phyloP scores from a whole-genome alignment of 2,888 invertebrate species.

The Leistus spinibarbis region DNA sequence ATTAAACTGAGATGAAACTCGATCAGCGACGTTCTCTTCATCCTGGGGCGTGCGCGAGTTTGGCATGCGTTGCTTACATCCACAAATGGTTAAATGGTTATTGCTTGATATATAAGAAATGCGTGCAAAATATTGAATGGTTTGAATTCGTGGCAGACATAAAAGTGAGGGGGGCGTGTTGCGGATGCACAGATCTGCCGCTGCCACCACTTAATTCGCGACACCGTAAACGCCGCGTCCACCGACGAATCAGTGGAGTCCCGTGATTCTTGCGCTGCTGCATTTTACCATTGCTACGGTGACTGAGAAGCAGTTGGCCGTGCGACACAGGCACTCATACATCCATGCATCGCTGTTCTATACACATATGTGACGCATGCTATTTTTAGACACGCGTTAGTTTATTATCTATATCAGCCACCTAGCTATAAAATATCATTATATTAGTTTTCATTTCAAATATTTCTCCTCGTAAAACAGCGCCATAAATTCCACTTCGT shows the following conservation, averaged over 20 bases:
- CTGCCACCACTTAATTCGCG: background rate
- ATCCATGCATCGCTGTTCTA: background rate
- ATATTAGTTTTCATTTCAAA: conserved; percentile 18
- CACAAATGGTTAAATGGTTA: conserved; percentile 33
- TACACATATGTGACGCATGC: conserved; percentile 22
- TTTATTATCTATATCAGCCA: conserved; percentile 38
- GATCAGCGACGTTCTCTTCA: conserved; percentile 24
- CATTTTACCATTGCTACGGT: background rate
- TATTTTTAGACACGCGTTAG: conserved; percentile 34
- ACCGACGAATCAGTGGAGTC: background rate
- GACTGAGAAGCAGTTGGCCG: background rate
- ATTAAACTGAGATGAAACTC: conserved; percentile 34
- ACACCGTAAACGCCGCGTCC: background rate
- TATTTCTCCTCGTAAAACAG: conserved; percentile 26
- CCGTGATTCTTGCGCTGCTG: background rate
- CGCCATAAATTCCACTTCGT: background rate
- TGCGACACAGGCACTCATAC: conserved; percentile 6
- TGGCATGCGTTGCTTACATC: conserved; percentile 31
- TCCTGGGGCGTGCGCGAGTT: conserved; percentile 16
- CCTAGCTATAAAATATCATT: conserved; percentile 19
- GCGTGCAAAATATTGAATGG: conserved; percentile 10
- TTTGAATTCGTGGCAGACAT: background rate
- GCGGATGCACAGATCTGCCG: background rate
- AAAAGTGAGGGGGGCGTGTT: conserved; percentile 19
- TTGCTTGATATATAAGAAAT: conserved; percentile 26